phyloP scores from a whole-genome alignment of 2,888 invertebrate species.

The Nipponacmea schrenckii region DNA sequence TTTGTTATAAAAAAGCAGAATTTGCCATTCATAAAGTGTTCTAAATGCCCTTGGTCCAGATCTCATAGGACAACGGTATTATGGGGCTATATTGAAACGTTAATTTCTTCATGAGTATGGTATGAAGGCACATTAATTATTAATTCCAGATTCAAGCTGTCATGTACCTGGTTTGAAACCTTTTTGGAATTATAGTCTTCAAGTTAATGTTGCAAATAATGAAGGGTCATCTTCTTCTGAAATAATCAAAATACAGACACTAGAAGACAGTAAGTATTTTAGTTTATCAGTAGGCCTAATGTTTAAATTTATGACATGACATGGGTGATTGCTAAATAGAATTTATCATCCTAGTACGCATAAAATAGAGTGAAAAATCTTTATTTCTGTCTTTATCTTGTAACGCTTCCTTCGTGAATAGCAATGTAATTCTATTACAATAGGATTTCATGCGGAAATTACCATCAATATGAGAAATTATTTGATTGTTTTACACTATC shows the following conservation, averaged over 20 bases:
- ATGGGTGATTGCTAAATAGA: neutral
- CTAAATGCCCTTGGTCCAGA: too few species aligned
- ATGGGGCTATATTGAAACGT: too few species aligned
- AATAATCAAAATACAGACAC: neutral
- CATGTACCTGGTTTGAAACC: neutral
- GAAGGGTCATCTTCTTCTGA: neutral
- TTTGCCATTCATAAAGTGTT: too few species aligned
- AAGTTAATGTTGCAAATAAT: neutral
- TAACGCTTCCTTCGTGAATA: too few species aligned
- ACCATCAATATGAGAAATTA: neutral
- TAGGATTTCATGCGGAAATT: too few species aligned
- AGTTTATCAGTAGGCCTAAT: neutral
- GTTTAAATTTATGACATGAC: neutral
- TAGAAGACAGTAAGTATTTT: neutral
- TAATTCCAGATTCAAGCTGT: neutral
- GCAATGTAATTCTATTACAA: too few species aligned
- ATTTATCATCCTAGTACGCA: neutral
- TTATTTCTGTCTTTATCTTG: too few species aligned
- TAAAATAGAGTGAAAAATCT: too few species aligned
- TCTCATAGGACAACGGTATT: too few species aligned
- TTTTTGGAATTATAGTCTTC: neutral
- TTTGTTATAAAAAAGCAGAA: too few species aligned
- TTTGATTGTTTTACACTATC: neutral
- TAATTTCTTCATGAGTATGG: too few species aligned
- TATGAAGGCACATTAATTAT: too few species aligned